A percentile compares a stretch with the other conserved stretches of the same genome.
These are phyloP conservation scores for Casuarius casuarius DNA, from an alignment of 2,113 vertebrate genomes.

Conservation along the genomic window DNA sequence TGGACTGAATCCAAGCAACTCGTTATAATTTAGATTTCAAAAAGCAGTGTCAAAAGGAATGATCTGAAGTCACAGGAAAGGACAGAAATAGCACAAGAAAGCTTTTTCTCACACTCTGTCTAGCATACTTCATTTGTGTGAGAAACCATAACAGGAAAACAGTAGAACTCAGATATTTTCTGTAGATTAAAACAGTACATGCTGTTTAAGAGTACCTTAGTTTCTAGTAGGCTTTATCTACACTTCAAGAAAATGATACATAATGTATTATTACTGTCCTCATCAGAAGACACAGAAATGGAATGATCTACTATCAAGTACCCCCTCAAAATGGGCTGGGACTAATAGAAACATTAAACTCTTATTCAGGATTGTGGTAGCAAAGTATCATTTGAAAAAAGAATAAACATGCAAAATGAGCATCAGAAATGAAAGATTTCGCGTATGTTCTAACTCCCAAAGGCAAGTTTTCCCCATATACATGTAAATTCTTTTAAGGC, in stretches of 20 bases:
- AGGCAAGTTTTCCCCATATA: background rate
- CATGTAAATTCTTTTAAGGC: background rate
- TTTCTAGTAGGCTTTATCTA: background rate
- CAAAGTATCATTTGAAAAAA: background rate
- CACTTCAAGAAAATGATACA: background rate
- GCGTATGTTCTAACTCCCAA: background rate
- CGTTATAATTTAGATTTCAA: slow-evolving; percentile 54
- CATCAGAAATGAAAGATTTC: background rate
- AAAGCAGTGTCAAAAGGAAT: slow-evolving; percentile 27
- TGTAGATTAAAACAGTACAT: background rate
- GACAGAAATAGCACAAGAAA: slow-evolving; percentile 30
- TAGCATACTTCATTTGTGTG: background rate
- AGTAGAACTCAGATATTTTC: background rate
- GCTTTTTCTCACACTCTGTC: slow-evolving; percentile 25
- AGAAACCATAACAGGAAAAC: background rate
- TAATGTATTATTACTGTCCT: background rate
- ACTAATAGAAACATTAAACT: background rate
- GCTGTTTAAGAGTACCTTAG: background rate
- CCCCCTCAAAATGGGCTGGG: background rate
- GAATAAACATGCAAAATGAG: background rate
- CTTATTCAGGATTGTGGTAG: background rate
- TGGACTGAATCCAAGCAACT: slow-evolving; percentile 1
- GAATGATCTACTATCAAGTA: background rate
- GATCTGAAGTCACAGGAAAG: slow-evolving; percentile 12
- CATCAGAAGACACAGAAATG: background rate